Evolutionary conservation across 2,888 invertebrate species (phyloP), one percentile per base, ranked within the genome.

Genomic region (Drosophila nr. perissopoda): DNA sequence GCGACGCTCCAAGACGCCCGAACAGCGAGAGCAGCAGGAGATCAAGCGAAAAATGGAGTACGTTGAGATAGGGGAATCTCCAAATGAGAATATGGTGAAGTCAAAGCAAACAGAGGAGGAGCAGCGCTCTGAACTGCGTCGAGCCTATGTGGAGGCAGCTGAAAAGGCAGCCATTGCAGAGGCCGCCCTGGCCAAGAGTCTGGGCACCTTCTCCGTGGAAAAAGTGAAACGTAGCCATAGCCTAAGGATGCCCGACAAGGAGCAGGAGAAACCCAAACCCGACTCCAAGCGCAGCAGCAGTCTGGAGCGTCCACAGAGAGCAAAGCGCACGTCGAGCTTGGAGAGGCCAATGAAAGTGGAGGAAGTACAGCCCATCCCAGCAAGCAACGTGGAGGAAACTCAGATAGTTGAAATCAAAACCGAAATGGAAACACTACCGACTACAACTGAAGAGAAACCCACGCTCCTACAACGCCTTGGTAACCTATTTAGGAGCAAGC

Each of bases 1-100:
- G 49, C 67, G 92, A 10, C 89, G 92, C 38, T 92, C 93, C 0
- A 92, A 89, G 72, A 92, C 92, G 0, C 92, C 92, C 0, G 91
- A 92, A 38, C 89, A 85, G 13, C 80, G 84, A 4, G 80, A 72
- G 4, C 70, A 11, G 0, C 51, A 53, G 59, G 67, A 89, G 25
- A 25, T 79, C 3, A 66, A 68, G 0, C 79, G 81, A 78, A 78
- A 83, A 48, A 49, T 52, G 6, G 69, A 88, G 64, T 74, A 92
- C 80, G 53, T 88, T n/a, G 84, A 76, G 25, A 73, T 90, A 36
- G 90, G 83, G 0, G 88, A 88, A 48, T 40, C 72, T 7, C 33
- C 56, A 0, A 56, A 21, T 0, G 70, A 42, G 2, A 48, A 58
- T 4, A 27, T 46, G 0, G 13, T 34, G 0, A 76, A 57, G 7